These are phyloP conservation scores for Cassiopea andromeda DNA, from an alignment of 30 jellyfish, hydroid and myxozoan species.

Conservation along the genomic window DNA sequence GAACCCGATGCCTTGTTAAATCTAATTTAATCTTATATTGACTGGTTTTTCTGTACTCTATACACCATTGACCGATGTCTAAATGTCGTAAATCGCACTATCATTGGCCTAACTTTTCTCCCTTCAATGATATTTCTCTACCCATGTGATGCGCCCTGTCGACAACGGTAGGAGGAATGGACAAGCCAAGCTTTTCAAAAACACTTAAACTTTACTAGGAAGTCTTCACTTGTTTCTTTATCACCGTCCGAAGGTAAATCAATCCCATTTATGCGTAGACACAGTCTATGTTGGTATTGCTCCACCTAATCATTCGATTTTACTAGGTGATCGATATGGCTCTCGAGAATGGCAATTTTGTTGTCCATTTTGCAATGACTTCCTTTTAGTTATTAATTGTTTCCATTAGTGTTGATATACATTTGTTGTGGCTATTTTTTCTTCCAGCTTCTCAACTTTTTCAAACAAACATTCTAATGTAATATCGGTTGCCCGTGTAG, in stretches of 20 bases:
- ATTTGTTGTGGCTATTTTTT: slow-evolving; percentile 19
- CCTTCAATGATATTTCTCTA: not conserved
- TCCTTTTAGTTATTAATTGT: slow-evolving; percentile 4
- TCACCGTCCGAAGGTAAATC: slow-evolving; percentile 4
- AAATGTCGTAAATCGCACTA: slow-evolving; percentile 13
- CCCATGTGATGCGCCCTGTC: slow-evolving; percentile 27
- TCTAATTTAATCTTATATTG: not conserved
- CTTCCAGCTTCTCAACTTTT: slow-evolving; percentile 7
- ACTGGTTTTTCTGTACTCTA: slow-evolving; percentile 1
- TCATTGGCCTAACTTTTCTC: not conserved
- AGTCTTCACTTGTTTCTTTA: slow-evolving; percentile 21
- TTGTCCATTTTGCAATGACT: slow-evolving; percentile 5
- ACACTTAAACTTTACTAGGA: not conserved
- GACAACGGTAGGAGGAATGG: slow-evolving; percentile 1
- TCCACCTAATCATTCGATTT: slow-evolving; percentile 2
- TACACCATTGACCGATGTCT: slow-evolving; percentile 11
- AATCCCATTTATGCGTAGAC: slow-evolving; percentile 1
- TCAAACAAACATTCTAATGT: not conserved
- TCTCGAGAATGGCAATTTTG: slow-evolving; percentile 31
- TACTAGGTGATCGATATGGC: slow-evolving; percentile 15
- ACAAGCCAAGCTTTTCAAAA: slow-evolving; percentile 20
- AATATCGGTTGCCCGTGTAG: not conserved
- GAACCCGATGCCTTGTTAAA: not conserved
- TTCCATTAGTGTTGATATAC: not conserved
- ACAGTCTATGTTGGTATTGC: slow-evolving; percentile 12